Evolutionary conservation across 2,888 invertebrate genomes (phyloP), one percentile per base, ranked within the genome.

Genomic region (Trachelus stipa): DNA sequence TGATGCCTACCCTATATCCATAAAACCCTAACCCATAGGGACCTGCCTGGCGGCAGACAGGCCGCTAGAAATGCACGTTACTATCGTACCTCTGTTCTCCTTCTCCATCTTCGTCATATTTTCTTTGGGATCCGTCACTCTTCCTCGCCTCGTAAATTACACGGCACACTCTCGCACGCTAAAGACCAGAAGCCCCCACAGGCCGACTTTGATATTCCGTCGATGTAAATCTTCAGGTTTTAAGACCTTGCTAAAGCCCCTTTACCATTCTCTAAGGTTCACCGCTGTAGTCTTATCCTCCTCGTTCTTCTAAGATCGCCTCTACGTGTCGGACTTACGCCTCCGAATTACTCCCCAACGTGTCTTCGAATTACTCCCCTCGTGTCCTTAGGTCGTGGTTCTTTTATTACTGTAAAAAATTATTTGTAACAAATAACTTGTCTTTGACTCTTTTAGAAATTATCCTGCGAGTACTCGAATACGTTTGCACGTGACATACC

Each of bases 141-240:
- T 74, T 35, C 23, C 74, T 23, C 12, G 74, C 34, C 31, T 74
- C 74, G 35, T 74, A 74, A 74, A 74, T 74, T 74, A 74, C 30
- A n/a, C 34, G 9, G 74, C 23, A 23, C n/a, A 33, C 9, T 23
- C 71, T 31, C 74, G 23, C 35, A 34, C 11, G 35, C 37, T 74
- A 74, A 74, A 74, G 74, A 74, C 74, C 74, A 74, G 74, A 33
- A 74, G 74, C 34, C 74, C 74, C 74, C 37, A 30, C 74, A 34
- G 74, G 35, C 37, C 34, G 74, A 74, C 74, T 74, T 74, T 74
- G 74, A 74, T 74, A 74, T 74, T 74, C 74, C 74, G 74, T 34
- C 74, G 74, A 74, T 74, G 35, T 74, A 74, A 74, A 74, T 74
- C 74, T 74, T 74, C 35, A 23, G 35, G 33, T 74, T 35, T 74